Percentiles rank a stretch among this genome's conserved stretches.
Conservation (phyloP, 1,140 invertebrate genomes). For the Kradibia gibbosae region DNA sequence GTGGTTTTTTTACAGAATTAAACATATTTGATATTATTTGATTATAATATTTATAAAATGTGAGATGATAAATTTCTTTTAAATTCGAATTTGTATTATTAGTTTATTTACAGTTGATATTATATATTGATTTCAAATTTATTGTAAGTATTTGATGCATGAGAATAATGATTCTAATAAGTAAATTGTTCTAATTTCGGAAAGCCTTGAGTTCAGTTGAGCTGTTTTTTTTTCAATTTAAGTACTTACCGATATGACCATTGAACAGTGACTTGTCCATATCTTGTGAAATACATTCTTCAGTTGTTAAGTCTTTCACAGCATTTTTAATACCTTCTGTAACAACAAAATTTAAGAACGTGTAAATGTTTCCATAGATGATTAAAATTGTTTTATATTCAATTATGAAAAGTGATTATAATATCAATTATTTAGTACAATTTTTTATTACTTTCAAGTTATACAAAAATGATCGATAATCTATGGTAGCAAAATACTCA, state of each 20-base stretch:
- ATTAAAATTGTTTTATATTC: not conserved
- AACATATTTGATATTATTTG: not conserved
- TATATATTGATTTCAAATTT: not conserved
- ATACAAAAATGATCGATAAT: too few species aligned
- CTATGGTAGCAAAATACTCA: too few species aligned
- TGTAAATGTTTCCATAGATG: not conserved
- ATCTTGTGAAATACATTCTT: constrained; percentile 38
- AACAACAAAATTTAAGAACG: constrained; percentile 22
- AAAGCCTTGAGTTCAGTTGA: not conserved
- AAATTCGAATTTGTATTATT: not conserved
- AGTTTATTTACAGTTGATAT: constrained; percentile 16
- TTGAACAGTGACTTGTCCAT: constrained; percentile 49
- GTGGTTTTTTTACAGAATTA: too few species aligned
- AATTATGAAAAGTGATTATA: not conserved
- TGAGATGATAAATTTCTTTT: not conserved
- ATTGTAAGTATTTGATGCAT: too few species aligned
- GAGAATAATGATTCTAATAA: not conserved
- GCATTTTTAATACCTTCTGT: constrained; percentile 19
- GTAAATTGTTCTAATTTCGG: not conserved
- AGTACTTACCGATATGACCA: constrained; percentile 60
- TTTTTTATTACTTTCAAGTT: not conserved
- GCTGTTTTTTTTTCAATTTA: constrained; percentile 9
- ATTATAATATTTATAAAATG: not conserved
- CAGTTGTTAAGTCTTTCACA: constrained; percentile 11
- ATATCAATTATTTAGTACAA: not conserved